Base-by-base conservation (phyloP, 2,797 vertebrate genomes). In the Momotus momota region DNA sequence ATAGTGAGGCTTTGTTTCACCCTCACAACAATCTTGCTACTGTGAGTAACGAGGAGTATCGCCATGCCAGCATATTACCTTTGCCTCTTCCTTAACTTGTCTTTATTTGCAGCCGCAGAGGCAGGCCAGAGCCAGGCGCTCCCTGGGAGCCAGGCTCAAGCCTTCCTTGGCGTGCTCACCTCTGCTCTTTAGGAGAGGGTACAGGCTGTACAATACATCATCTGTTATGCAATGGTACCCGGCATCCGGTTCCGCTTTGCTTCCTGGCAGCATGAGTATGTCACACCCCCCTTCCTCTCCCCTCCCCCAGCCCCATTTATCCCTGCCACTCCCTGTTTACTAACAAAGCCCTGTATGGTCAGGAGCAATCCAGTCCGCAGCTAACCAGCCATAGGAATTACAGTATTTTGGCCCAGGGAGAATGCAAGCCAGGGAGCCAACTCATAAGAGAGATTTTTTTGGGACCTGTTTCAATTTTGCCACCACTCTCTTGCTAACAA, bases 171-270 rank as follows among this genome's bases (percentile, higher is more conserved):
- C 96, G 77, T 96, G 89, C 79, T 93, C 95, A 96, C 93, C 92
- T 96, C 94, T 96, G 88, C 95, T 96, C 89, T 96, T 97, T 93
- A 86, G 92, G 94, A 97, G 92, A 88, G 94, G 94, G 96, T 95
- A 95, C 95, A 97, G 93, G 78, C 92, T 97, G 95, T 97, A 95
- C 94, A 91, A 96, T 91, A 74, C 93, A 96, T 97, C 96, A 97
- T 96, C 97, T 94, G 96, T 96, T 96, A 96, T 93, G 96, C 93
- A 97, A 96, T 95, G 94, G 94, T 94, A 95, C 93, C 93, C 73
- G 1, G 94, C 35, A 7, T 83, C 74, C 31, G 54, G 94, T 94
- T 97, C 95, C 65, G 77, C 83, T 94, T 96, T 64, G 94, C 93
- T 93, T 94, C 88, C 91, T 79, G 16, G 87, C 1, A 38, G 75